These are phyloP conservation scores for Thecocarcelia acutangulata DNA, from an alignment of 2,888 invertebrate species.

Conservation along the genomic window DNA sequence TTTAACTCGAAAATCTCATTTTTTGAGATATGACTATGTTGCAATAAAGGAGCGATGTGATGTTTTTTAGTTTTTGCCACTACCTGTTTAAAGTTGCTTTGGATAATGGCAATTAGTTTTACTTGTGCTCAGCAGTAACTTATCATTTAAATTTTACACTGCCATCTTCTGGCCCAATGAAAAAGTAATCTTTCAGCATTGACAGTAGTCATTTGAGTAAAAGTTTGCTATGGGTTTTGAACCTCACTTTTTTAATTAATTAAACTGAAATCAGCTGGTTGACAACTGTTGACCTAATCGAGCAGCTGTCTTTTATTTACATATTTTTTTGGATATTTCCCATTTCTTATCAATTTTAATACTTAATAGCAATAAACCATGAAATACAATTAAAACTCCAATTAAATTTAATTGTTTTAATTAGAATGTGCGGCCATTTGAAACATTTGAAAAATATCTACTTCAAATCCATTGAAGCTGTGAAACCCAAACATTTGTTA, in stretches of 20 bases:
- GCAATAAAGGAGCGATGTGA: too few species aligned
- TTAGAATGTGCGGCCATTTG: conserved; percentile 60
- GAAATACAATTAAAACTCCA: not conserved
- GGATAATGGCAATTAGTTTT: too few species aligned
- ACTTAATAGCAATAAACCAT: conserved; percentile 14
- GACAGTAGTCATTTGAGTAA: not conserved
- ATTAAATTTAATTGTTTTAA: not conserved
- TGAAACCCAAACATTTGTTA: conserved; percentile 80
- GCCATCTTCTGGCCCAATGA: too few species aligned
- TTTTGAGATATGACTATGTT: too few species aligned
- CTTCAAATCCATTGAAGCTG: conserved; percentile 79
- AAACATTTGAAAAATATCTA: conserved; percentile 77
- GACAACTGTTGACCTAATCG: not conserved
- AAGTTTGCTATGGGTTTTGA: not conserved
- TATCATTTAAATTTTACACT: too few species aligned
- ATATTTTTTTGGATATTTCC: not conserved
- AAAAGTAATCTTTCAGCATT: too few species aligned
- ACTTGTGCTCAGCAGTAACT: too few species aligned
- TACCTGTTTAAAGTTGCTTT: too few species aligned
- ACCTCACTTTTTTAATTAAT: not conserved
- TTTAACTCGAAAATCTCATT: too few species aligned
- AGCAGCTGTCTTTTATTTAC: conserved; percentile 43
- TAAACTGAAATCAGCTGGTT: not conserved
- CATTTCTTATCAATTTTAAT: conserved; percentile 39
- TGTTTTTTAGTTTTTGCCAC: too few species aligned